Percentiles rank a stretch among this genome's conserved stretches.
Conservation (phyloP, 2,797 vertebrate species). For the Cichlasoma orientale region DNA sequence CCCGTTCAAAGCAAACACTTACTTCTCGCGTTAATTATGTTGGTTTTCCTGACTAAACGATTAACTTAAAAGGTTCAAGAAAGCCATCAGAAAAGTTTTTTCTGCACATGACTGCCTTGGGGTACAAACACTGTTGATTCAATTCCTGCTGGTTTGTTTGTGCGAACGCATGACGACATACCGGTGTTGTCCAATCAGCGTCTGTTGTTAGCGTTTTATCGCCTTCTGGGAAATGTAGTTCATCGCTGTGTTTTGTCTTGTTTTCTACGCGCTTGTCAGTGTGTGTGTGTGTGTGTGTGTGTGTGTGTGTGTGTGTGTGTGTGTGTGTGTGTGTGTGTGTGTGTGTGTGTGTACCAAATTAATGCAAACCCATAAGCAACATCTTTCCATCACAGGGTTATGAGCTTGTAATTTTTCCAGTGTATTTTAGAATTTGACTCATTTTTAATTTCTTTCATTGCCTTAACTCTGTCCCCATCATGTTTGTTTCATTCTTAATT, state of each 20-base stretch:
- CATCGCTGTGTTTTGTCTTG: fast-evolving
- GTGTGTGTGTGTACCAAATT: neutral
- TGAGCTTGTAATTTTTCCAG: neutral
- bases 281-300: neutral
- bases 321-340: neutral
- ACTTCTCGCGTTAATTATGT: neutral
- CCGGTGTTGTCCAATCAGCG: slow-evolving; percentile 63
- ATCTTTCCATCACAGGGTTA: fast-evolving
- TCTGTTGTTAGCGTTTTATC: fast-evolving
- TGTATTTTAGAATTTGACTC: neutral
- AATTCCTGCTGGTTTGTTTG: slow-evolving; percentile 60
- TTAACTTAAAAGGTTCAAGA: neutral
- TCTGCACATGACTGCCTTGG: slow-evolving; percentile 12
- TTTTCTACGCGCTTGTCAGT: neutral
- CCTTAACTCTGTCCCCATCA: neutral
- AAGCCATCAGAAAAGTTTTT: slow-evolving; percentile 11
- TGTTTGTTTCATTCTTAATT: neutral
- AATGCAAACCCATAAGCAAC: neutral
- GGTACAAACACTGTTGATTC: neutral
- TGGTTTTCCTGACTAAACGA: neutral
- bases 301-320: neutral
- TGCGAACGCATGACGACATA: slow-evolving; percentile 13
- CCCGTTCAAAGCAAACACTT: neutral
- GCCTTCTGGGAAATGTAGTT: slow-evolving; percentile 74
- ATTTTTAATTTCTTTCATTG: neutral